phyloP scores from a whole-genome alignment of 2,113 vertebrate species.

The Penelope pileata region DNA sequence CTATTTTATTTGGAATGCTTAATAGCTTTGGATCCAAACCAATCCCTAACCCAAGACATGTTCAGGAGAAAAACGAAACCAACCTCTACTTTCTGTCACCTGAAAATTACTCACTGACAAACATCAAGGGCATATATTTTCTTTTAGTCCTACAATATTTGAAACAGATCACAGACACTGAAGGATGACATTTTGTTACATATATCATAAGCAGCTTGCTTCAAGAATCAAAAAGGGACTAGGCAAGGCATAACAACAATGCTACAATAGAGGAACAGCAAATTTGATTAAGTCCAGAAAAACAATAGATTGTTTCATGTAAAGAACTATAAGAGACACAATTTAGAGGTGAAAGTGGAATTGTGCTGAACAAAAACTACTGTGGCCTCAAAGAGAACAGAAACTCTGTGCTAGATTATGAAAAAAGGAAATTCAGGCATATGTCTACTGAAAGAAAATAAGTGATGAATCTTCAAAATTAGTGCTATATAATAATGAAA shows the following conservation, averaged over 20 bases:
- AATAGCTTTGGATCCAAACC: not conserved
- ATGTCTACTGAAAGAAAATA: not conserved
- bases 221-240: not conserved
- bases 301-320: not conserved
- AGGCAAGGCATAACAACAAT: not conserved
- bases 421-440: not conserved
- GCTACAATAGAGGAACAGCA: not conserved
- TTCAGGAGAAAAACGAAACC: not conserved
- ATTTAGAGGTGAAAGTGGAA: not conserved
- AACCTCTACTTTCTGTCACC: not conserved
- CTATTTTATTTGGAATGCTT: not conserved
- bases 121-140: not conserved
- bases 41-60: not conserved
- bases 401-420: not conserved
- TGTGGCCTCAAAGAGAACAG: not conserved
- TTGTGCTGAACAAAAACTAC: not conserved
- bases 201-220: not conserved
- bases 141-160: not conserved
- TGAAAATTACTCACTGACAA: not conserved
- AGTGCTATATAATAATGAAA: not conserved
- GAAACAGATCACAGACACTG: not conserved
- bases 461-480: not conserved
- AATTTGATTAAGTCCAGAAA: not conserved
- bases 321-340: not conserved
- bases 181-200: not conserved